A percentile compares a stretch with the other conserved stretches of the same genome.
phyloP scores from a whole-genome alignment of 2,888 invertebrate species.

The Eulithis prunata region DNA sequence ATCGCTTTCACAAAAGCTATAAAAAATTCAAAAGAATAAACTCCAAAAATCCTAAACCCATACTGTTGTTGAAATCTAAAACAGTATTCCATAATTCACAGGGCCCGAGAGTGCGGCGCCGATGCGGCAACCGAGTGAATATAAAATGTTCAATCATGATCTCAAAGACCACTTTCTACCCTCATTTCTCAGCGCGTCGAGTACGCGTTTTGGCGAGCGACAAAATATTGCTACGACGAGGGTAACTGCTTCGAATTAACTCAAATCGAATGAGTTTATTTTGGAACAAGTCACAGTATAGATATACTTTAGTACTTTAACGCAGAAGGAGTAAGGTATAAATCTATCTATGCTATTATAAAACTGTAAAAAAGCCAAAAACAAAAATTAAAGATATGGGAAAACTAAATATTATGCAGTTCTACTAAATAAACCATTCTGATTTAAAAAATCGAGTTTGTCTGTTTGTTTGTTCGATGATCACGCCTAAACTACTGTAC shows the following conservation, averaged over 20 bases:
- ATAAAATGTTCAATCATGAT: conserved; percentile 72
- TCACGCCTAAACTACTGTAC: no score
- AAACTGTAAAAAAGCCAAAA: no score
- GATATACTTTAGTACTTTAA: no score
- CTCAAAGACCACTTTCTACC: conserved; percentile 58
- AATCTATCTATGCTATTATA: no score
- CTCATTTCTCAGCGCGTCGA: conserved; percentile 44
- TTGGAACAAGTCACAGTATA: no score
- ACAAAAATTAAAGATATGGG: no score
- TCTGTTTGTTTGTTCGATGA: no score
- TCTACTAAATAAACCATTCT: no score
- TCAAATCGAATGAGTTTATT: neutral
- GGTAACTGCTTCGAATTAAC: neutral
- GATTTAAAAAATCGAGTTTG: no score
- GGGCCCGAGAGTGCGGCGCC: conserved; percentile 41
- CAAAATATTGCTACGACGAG: neutral
- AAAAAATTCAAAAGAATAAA: conserved; percentile 2
- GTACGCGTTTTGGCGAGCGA: conserved; percentile 10
- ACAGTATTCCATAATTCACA: conserved; percentile 51
- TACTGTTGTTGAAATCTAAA: conserved; percentile 41
- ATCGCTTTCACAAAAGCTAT: neutral
- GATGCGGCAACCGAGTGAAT: conserved; percentile 59
- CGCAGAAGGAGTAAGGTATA: no score
- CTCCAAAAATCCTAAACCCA: conserved; percentile 8
- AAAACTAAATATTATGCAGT: no score